These are phyloP conservation scores for Gallinago jamesoni DNA, from an alignment of 2,113 vertebrate genomes.

Conservation along the genomic window DNA sequence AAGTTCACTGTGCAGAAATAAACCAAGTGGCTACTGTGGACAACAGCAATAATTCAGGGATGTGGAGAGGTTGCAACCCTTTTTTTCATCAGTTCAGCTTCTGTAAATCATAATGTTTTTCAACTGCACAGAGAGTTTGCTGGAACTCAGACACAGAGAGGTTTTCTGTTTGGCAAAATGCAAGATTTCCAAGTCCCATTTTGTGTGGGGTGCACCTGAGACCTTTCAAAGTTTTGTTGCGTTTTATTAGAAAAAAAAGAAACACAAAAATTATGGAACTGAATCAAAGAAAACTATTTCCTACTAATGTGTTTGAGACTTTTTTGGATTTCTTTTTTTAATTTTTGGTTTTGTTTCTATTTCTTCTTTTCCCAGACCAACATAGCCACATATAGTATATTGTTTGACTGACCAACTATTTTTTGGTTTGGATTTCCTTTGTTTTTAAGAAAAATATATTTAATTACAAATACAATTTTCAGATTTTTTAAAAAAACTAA, in stretches of 20 bases:
- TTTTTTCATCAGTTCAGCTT: neutral
- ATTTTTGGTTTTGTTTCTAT: neutral
- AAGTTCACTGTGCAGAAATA: neutral
- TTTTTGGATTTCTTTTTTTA: neutral
- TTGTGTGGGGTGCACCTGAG: neutral
- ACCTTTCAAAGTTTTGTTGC: neutral
- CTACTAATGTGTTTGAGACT: fast-evolving
- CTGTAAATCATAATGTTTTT: neutral
- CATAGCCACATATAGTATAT: neutral
- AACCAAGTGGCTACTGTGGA: neutral
- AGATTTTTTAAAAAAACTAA: neutral
- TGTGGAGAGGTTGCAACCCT: neutral
- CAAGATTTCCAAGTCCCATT: neutral
- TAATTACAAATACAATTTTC: neutral
- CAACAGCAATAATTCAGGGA: neutral
- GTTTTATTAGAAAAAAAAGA: neutral
- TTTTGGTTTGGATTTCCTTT: neutral
- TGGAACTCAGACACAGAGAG: neutral
- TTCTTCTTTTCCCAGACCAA: neutral
- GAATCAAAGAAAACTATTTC: neutral
- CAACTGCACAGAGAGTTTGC: neutral
- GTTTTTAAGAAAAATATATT: neutral
- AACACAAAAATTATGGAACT: neutral
- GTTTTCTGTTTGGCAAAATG: neutral
- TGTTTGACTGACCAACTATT: neutral